phyloP scores from a whole-genome alignment of 2,113 vertebrate genomes.

The Limanda limanda region DNA sequence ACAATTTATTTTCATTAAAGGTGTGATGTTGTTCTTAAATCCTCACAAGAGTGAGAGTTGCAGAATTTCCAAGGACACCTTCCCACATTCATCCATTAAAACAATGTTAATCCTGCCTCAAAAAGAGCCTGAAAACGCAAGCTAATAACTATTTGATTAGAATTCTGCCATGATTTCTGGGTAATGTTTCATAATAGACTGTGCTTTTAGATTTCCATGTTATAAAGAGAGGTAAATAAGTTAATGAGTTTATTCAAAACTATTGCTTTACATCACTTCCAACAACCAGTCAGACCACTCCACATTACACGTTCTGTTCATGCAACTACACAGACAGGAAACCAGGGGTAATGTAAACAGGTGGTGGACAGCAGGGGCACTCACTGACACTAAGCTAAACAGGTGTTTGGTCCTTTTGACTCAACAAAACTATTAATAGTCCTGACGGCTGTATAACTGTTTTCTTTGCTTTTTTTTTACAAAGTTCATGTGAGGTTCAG shows the following conservation, averaged over 20 bases:
- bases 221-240: background rate
- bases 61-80: background rate
- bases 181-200: background rate
- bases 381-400: background rate
- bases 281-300: background rate
- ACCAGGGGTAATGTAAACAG: background rate
- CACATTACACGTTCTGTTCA: background rate
- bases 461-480: background rate
- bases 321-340: background rate
- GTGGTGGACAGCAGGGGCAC: slow-evolving; percentile 5
- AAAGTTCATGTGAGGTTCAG: background rate
- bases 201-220: background rate
- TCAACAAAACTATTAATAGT: slow-evolving; percentile 20
- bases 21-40: background rate
- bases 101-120: background rate
- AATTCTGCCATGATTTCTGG: background rate
- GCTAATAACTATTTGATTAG: background rate
- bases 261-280: background rate
- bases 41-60: background rate
- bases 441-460: slow-evolving; percentile 8
- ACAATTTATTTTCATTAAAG: slow-evolving; percentile 21
- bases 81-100: background rate
- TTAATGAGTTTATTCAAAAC: background rate
- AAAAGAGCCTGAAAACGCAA: background rate
- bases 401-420: slow-evolving; percentile 9